Percentiles rank a stretch among this genome's conserved stretches.
Conservation (phyloP, 2,797 vertebrate genomes). For the Cuculus canorus region DNA sequence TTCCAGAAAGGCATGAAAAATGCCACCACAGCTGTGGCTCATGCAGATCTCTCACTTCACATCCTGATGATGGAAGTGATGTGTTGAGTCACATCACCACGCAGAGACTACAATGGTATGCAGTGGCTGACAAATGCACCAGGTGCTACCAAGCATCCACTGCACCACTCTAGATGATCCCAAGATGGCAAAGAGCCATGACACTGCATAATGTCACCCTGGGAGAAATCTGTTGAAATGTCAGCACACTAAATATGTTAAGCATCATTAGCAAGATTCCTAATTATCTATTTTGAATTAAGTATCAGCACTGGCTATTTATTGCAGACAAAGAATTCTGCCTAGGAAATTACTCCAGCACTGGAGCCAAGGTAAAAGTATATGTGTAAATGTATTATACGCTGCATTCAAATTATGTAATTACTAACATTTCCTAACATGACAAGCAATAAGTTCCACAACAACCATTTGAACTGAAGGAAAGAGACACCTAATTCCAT, state of each 20-base stretch:
- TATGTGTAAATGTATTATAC: neutral
- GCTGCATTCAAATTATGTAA: neutral
- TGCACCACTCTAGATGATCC: neutral
- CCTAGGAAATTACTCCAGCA: neutral
- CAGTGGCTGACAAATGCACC: neutral
- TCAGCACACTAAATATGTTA: neutral
- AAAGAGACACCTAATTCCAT: neutral
- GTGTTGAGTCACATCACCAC: neutral
- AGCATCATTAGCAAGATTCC: neutral
- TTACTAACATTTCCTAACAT: neutral
- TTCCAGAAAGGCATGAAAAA: neutral
- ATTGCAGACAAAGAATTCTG: neutral
- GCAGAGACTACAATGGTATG: neutral
- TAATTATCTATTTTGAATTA: constrained; percentile 2
- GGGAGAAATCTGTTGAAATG: neutral
- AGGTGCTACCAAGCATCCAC: neutral
- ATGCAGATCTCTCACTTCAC: neutral
- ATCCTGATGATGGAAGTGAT: neutral
- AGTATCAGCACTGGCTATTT: neutral
- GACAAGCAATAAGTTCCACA: neutral
- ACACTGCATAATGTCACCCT: neutral
- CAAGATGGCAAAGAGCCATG: neutral
- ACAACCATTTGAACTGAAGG: neutral
- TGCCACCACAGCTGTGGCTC: neutral
- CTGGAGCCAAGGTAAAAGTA: neutral